phyloP scores from a whole-genome alignment of 2,113 vertebrate species.

The Cranoglanis bouderius region DNA sequence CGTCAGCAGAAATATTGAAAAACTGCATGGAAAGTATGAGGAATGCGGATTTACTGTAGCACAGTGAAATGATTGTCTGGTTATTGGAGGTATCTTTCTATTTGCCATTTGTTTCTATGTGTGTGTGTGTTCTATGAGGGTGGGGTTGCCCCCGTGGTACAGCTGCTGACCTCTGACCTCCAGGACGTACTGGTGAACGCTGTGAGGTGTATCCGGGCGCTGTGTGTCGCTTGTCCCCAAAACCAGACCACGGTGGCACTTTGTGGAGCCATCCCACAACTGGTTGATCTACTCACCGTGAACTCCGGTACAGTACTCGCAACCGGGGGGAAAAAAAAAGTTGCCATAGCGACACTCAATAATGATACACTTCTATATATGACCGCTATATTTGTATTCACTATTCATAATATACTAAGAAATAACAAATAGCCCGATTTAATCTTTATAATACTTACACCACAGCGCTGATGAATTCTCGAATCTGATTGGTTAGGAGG shows the following conservation, averaged over 20 bases:
- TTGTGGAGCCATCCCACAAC: constrained; percentile 65
- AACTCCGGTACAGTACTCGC: constrained; percentile 67
- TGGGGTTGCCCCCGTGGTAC: constrained; percentile 69
- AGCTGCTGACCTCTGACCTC: constrained; percentile 64
- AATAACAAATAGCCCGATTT: background rate
- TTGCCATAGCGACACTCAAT: background rate
- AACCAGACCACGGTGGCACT: constrained; percentile 68
- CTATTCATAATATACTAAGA: background rate
- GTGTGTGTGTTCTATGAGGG: constrained; percentile 56
- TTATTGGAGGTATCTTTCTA: background rate
- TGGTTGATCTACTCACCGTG: constrained; percentile 69
- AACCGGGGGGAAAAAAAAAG: background rate
- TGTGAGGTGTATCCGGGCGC: constrained; percentile 69
- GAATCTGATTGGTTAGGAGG: too few relatives aligned
- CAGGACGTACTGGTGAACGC: constrained; percentile 73
- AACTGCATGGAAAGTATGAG: background rate
- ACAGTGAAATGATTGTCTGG: background rate
- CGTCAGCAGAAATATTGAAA: background rate
- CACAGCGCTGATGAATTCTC: background rate
- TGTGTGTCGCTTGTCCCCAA: constrained; percentile 63
- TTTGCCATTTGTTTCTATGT: background rate
- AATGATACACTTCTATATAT: background rate
- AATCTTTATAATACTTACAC: background rate
- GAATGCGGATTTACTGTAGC: background rate
- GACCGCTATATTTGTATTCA: background rate